Percentiles rank a stretch among this genome's conserved stretches.
Evolutionary conservation across 2,888 invertebrate species (phyloP).

Genomic region (Ptychoptera albimana): DNA sequence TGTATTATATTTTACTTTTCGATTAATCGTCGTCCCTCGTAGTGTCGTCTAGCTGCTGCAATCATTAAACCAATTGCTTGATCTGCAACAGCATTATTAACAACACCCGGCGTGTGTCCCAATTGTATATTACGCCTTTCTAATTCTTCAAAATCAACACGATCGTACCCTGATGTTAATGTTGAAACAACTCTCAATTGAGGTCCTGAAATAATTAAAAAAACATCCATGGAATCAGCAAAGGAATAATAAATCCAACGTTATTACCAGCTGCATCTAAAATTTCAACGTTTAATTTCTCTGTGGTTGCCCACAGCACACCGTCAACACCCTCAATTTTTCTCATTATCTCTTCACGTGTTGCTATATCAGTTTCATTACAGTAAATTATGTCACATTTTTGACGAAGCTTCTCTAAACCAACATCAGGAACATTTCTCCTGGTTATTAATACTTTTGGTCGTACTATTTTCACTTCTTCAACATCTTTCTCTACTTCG

Average conservation of each 20-base stretch:
- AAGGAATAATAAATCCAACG: too few species aligned
- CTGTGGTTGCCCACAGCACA: conserved; percentile 11
- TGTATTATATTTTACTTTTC: conserved; percentile 34
- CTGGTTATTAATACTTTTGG: conserved; percentile 48
- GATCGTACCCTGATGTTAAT: conserved; percentile 68
- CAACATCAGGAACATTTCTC: conserved; percentile 41
- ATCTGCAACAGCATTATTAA: conserved; percentile 59
- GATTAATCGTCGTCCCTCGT: conserved; percentile 47
- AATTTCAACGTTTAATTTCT: conserved; percentile 8
- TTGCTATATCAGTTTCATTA: conserved; percentile 6
- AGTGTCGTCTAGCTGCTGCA: conserved; percentile 49
- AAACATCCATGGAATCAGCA: too few species aligned
- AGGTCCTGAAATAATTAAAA: conserved; percentile 22
- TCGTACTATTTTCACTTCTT: too few species aligned
- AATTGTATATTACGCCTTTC: conserved; percentile 46
- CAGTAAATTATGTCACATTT: conserved; percentile 17
- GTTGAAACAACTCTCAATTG: conserved; percentile 52
- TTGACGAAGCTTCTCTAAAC: conserved; percentile 39
- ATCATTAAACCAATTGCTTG: conserved; percentile 53
- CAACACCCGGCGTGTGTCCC: conserved; percentile 54
- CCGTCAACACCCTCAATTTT: conserved; percentile 11
- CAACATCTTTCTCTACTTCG: too few species aligned
- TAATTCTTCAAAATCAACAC: conserved; percentile 51
- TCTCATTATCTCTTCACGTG: conserved; percentile 7
- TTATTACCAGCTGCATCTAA: conserved; percentile 19